phyloP scores from a whole-genome alignment of 1,140 invertebrate species.

The Neodiprion virginianus region DNA sequence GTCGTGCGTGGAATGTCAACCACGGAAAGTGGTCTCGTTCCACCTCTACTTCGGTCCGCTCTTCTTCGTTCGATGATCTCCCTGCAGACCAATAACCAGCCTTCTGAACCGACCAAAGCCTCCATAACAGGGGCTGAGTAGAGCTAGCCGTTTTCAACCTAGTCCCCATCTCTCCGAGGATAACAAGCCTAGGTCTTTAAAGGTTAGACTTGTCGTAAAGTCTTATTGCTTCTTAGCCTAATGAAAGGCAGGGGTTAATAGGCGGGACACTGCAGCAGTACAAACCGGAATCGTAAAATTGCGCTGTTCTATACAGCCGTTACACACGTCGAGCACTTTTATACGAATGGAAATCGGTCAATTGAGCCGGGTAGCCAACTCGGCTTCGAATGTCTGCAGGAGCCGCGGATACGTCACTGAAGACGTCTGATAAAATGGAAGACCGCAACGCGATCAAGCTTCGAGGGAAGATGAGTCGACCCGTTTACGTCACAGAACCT shows the following conservation, averaged over 20 bases:
- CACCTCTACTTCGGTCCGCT: not conserved
- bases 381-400: not conserved
- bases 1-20: slow-evolving; percentile 39
- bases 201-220: not conserved
- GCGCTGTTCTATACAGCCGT: not conserved
- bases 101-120: not conserved
- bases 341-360: not conserved
- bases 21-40: slow-evolving; percentile 31
- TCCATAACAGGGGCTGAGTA: not conserved
- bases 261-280: not conserved
- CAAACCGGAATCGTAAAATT: not conserved
- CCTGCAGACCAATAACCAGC: not conserved
- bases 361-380: not conserved
- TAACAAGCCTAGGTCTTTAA: not conserved
- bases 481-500: not conserved
- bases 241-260: not conserved
- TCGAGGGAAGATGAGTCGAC: not conserved
- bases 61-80: not conserved
- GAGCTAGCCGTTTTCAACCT: not conserved
- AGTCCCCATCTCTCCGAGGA: not conserved
- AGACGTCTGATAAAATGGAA: not conserved
- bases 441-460: not conserved
- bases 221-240: slow-evolving; percentile 1
- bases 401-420: not conserved
- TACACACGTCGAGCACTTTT: not conserved